These are phyloP conservation scores for Anseranas semipalmata DNA, from an alignment of 2,113 vertebrate species.

Conservation along the genomic window DNA sequence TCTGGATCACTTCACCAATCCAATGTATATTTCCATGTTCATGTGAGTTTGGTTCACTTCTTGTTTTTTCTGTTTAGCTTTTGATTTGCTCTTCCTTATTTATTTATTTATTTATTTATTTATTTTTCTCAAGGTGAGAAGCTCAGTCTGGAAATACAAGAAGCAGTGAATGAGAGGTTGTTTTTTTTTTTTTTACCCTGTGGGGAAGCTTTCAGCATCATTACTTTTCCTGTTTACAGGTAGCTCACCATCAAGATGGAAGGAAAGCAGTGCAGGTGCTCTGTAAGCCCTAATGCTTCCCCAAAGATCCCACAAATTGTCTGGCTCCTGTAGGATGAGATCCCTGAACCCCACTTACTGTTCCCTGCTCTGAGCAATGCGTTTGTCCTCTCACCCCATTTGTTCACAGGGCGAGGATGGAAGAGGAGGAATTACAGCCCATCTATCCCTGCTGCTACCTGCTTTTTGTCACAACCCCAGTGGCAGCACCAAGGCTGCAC, in stretches of 20 bases:
- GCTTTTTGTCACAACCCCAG: not conserved
- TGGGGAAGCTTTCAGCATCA: not conserved
- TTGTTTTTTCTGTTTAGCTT: not conserved
- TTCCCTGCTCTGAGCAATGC: not conserved
- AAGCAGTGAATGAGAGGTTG: not conserved
- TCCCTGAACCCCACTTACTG: not conserved
- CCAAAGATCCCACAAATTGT: not conserved
- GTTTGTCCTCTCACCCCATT: not conserved
- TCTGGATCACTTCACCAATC: not conserved
- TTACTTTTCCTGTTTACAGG: not conserved
- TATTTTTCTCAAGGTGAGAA: not conserved
- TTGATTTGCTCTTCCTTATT: not conserved
- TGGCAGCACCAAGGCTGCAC: not conserved
- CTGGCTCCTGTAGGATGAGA: not conserved
- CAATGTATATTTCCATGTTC: not conserved
- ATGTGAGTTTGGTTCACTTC: not conserved
- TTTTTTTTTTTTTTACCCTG: not conserved
- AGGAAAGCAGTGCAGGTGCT: not conserved
- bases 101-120: not conserved
- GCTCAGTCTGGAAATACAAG: not conserved
- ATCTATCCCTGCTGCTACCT: not conserved
- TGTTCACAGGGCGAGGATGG: not conserved
- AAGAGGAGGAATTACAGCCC: not conserved
- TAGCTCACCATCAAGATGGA: not conserved
- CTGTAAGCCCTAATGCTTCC: not conserved